Evolutionary conservation across 2,113 vertebrate genomes (phyloP).

Genomic region (Candoia aspera): DNA sequence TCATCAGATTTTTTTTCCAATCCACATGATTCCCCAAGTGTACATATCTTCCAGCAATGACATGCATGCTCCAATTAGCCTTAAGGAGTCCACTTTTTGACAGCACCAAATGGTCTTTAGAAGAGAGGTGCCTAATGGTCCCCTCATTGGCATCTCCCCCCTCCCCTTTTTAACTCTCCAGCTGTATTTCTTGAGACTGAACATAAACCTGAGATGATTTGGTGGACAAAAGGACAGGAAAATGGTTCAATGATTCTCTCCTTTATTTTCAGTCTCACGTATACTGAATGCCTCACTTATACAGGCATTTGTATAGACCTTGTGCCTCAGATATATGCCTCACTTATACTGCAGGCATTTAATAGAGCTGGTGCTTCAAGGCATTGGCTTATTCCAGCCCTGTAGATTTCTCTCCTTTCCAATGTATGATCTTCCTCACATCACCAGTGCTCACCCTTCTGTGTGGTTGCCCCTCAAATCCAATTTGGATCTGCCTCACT

Average conservation of each 20-base stretch:
- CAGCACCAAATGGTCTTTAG: too few species aligned
- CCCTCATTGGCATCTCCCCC: too few species aligned
- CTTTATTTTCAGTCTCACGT: too few species aligned
- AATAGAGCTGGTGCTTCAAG: background rate
- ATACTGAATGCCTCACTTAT: background rate
- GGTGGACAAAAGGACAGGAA: too few species aligned
- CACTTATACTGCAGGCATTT: background rate
- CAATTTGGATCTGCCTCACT: too few species aligned
- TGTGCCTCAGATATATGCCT: too few species aligned
- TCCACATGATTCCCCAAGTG: background rate
- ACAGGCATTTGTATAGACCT: background rate
- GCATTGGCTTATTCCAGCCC: background rate
- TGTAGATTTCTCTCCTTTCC: background rate
- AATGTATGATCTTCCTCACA: too few species aligned
- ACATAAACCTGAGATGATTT: background rate
- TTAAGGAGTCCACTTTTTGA: too few species aligned
- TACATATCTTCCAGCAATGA: background rate
- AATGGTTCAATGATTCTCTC: too few species aligned
- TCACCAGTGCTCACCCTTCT: background rate
- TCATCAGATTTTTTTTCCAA: background rate
- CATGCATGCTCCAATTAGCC: background rate
- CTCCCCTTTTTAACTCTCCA: too few species aligned
- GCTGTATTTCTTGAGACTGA: too few species aligned
- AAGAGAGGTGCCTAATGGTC: too few species aligned
- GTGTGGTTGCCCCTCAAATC: background rate